phyloP scores from a whole-genome alignment of 2,888 invertebrate species.

The Patella caerulea region DNA sequence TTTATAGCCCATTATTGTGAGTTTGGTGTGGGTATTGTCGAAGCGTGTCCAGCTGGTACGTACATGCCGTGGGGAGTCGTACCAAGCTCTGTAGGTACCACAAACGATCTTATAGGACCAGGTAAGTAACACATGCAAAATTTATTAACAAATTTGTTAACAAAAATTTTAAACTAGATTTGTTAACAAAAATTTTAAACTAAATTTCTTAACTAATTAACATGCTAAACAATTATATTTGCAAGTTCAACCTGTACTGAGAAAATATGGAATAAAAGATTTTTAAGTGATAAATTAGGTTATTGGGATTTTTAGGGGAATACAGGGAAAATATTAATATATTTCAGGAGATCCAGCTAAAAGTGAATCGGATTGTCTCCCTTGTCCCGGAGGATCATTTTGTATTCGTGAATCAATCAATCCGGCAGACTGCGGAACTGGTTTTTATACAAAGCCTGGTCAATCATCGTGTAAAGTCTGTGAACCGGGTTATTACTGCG shows the following conservation, averaged over 20 bases:
- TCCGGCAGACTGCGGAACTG: conserved; percentile 57
- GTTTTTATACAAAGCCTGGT: conserved; percentile 57
- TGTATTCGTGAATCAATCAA: conserved; percentile 53
- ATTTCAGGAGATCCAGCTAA: conserved; percentile 59
- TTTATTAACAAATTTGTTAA: too few relatives aligned
- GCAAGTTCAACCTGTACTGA: too few relatives aligned
- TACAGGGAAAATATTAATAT: background rate
- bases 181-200: too few relatives aligned
- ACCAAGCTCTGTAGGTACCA: conserved; percentile 35
- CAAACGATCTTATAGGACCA: conserved; percentile 41
- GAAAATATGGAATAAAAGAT: background rate
- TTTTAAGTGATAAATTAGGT: background rate
- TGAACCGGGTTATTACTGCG: conserved; percentile 67
- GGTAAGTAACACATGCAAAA: conserved; percentile 30
- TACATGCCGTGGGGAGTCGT: conserved; percentile 68
- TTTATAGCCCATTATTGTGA: conserved; percentile 66
- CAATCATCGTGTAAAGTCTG: conserved; percentile 54
- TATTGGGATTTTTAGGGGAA: too few relatives aligned
- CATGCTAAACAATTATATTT: too few relatives aligned
- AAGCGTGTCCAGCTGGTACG: conserved; percentile 59
- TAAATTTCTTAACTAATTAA: too few relatives aligned
- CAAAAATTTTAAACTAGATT: too few relatives aligned
- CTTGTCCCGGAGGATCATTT: conserved; percentile 63
- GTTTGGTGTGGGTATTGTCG: conserved; percentile 55
- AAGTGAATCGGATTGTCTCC: conserved; percentile 62